Evolutionary conservation across 2,797 vertebrate genomes (phyloP).

Genomic region (Balearica regulorum): DNA sequence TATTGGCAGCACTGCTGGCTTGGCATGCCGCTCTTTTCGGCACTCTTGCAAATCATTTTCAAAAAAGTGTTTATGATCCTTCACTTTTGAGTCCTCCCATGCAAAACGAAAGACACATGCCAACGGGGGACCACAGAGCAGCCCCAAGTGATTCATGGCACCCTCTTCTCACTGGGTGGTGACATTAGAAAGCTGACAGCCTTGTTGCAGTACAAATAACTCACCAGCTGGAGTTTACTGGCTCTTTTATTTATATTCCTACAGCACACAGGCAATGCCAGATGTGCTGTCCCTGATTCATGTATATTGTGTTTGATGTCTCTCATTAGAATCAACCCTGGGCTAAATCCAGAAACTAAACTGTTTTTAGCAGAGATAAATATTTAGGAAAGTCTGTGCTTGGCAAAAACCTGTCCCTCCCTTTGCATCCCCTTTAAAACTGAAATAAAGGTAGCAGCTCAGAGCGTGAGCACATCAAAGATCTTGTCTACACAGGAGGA

Average conservation of each 20-base stretch:
- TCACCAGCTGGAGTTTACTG: constrained; percentile 16
- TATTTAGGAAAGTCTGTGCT: constrained; percentile 5
- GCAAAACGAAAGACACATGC: not conserved
- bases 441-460: not conserved
- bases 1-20: not conserved
- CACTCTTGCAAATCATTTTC: not conserved
- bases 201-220: not conserved
- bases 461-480: not conserved
- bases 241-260: not conserved
- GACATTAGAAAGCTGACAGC: not conserved
- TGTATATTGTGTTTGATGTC: not conserved
- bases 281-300: not conserved
- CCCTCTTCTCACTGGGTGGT: not conserved
- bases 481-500: not conserved
- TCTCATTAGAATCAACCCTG: not conserved
- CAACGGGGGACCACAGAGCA: not conserved
- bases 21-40: not conserved
- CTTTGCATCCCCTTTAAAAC: not conserved
- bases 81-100: not conserved
- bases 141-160: not conserved
- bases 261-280: not conserved
- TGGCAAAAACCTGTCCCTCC: not conserved
- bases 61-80: not conserved
- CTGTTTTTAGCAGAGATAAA: constrained; percentile 1
- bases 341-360: not conserved